Percentiles rank a stretch among this genome's conserved stretches.
Conservation (phyloP, 2,888 invertebrate genomes). For the Lottia scabra region DNA sequence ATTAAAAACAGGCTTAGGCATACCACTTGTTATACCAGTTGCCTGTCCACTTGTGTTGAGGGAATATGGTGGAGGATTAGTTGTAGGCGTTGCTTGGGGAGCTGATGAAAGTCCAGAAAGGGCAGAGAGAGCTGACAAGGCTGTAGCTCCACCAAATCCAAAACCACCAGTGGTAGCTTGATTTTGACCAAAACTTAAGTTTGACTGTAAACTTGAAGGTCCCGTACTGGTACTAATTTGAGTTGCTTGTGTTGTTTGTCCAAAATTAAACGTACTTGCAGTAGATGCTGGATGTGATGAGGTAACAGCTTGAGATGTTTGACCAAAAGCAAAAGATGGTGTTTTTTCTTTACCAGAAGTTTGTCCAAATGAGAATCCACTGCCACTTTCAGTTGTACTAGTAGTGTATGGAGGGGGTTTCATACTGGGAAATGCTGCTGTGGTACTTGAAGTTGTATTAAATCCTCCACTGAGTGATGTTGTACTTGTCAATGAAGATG, state of each 20-base stretch:
- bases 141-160: conserved; percentile 2
- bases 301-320: neutral
- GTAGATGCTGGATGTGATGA: neutral
- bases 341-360: neutral
- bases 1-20: neutral
- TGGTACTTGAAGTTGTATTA: too few species aligned
- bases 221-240: neutral
- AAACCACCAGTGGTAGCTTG: neutral
- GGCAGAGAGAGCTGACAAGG: neutral
- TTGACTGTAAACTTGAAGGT: neutral
- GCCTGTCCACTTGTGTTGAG: too few species aligned
- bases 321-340: neutral
- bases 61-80: neutral
- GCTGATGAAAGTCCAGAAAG: neutral
- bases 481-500: too few species aligned
- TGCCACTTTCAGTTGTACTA: too few species aligned
- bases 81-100: neutral
- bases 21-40: neutral
- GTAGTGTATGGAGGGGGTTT: too few species aligned
- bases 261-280: neutral
- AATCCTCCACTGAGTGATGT: too few species aligned
- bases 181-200: neutral
- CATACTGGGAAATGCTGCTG: too few species aligned
- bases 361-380: neutral
- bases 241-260: neutral